Conservation (phyloP, 2,888 invertebrate species). For the Agriotes lineatus region DNA sequence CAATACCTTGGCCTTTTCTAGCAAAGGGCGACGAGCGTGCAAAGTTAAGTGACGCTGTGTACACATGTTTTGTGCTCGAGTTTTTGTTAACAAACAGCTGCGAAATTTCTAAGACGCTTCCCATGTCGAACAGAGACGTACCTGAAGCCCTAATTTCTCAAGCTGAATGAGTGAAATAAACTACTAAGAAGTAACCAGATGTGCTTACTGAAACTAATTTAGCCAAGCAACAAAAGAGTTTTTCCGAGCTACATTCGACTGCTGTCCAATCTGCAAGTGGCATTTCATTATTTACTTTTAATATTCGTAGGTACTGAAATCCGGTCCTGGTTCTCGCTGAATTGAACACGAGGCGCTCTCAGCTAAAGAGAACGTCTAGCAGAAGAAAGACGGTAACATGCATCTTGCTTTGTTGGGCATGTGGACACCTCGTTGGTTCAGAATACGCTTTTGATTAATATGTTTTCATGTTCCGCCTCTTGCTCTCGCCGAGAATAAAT, state of each 20-base stretch:
- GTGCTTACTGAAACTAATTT: too few species aligned
- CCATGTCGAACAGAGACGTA: conserved; percentile 37
- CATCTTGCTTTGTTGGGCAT: conserved; percentile 58
- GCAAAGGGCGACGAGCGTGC: conserved; percentile 46
- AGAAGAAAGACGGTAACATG: conserved; percentile 57
- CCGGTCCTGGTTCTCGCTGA: conserved; percentile 38
- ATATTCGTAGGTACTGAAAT: too few species aligned
- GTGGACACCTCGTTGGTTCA: conserved; percentile 58
- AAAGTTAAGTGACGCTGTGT: conserved; percentile 54
- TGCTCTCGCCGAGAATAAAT: conserved; percentile 36
- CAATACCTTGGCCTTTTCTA: conserved; percentile 27
- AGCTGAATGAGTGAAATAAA: too few species aligned
- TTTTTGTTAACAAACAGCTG: conserved; percentile 49
- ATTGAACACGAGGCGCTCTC: conserved; percentile 43
- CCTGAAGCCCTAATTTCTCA: too few species aligned
- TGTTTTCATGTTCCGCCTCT: conserved; percentile 57
- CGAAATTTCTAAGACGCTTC: conserved; percentile 46
- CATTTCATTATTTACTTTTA: too few species aligned
- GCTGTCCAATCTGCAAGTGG: too few species aligned
- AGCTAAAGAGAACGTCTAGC: conserved; percentile 37
- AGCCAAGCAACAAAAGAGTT: too few species aligned
- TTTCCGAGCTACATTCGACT: too few species aligned
- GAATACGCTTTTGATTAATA: conserved; percentile 58
- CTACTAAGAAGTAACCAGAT: too few species aligned
- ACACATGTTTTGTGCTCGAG: conserved; percentile 52